Percentiles rank a stretch among this genome's conserved stretches.
These are phyloP conservation scores for Dryoscopus gambensis DNA, from an alignment of 2,113 vertebrate species.

Conservation along the genomic window DNA sequence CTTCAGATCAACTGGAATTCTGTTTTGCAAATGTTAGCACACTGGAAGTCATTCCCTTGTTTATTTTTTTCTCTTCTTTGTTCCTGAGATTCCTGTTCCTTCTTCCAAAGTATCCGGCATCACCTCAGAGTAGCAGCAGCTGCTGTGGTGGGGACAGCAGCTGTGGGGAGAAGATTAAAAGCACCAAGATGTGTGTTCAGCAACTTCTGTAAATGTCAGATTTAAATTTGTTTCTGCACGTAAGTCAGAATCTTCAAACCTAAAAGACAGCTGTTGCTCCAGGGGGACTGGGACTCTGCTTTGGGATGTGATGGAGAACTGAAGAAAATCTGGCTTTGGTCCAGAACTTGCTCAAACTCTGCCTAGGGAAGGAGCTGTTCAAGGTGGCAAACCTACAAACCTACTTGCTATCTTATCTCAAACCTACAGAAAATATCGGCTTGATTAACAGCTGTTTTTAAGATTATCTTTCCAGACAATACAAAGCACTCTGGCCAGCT, in stretches of 20 bases:
- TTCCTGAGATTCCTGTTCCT: background rate
- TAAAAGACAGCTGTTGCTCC: background rate
- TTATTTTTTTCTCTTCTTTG: background rate
- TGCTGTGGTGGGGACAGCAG: background rate
- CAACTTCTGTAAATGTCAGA: background rate
- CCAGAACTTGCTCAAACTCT: background rate
- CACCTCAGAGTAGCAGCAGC: background rate
- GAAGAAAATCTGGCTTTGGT: background rate
- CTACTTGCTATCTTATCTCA: background rate
- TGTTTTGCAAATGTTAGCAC: background rate
- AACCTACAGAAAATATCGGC: background rate
- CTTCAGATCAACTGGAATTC: background rate
- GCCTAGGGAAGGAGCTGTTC: background rate
- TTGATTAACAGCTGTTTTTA: background rate
- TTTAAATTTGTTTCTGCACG: background rate
- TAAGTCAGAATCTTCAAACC: background rate
- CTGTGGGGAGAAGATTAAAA: background rate
- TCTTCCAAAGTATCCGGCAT: background rate
- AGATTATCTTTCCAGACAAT: background rate
- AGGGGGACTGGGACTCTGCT: background rate
- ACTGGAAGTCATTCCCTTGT: background rate
- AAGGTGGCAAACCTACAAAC: background rate
- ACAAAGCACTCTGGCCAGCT: background rate
- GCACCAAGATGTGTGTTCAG: background rate
- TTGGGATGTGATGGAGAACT: background rate